Evolutionary conservation across 2,888 invertebrate genomes (phyloP).

Genomic region (Arge pagana): DNA sequence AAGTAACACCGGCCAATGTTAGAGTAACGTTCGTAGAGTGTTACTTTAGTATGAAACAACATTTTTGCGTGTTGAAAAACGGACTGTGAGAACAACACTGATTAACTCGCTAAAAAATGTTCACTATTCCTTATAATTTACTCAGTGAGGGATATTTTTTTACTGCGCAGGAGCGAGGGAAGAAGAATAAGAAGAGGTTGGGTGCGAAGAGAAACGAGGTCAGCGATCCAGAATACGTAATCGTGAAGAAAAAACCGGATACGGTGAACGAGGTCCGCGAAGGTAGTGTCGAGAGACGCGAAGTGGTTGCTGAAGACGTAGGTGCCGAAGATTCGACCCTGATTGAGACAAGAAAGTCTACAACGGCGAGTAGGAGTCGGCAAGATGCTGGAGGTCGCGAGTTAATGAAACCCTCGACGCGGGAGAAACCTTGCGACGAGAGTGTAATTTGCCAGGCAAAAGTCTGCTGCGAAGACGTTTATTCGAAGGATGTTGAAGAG

Average conservation of each 20-base stretch:
- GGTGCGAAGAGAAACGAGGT: neutral
- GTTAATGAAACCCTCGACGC: neutral
- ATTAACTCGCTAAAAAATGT: too few species aligned
- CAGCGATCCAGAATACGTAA: slow-evolving; percentile 4
- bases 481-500: slow-evolving; percentile 3
- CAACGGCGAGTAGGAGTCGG: neutral
- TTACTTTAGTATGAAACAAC: too few species aligned
- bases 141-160: too few species aligned
- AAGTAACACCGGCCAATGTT: too few species aligned
- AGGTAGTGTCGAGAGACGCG: slow-evolving; percentile 9
- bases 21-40: too few species aligned
- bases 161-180: slow-evolving; percentile 4
- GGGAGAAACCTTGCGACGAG: slow-evolving; percentile 27
- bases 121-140: too few species aligned
- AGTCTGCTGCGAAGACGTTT: slow-evolving; percentile 37
- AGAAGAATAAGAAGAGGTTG: slow-evolving; percentile 1
- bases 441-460: slow-evolving; percentile 32
- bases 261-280: slow-evolving; percentile 10
- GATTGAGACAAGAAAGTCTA: neutral
- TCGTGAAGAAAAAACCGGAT: slow-evolving; percentile 12
- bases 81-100: too few species aligned
- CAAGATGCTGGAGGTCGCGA: neutral
- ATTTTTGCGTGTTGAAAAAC: too few species aligned
- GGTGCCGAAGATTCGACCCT: slow-evolving; percentile 4
- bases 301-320: slow-evolving; percentile 8